phyloP scores from a whole-genome alignment of 1,140 invertebrate species.

The Brachionus paranguensis region DNA sequence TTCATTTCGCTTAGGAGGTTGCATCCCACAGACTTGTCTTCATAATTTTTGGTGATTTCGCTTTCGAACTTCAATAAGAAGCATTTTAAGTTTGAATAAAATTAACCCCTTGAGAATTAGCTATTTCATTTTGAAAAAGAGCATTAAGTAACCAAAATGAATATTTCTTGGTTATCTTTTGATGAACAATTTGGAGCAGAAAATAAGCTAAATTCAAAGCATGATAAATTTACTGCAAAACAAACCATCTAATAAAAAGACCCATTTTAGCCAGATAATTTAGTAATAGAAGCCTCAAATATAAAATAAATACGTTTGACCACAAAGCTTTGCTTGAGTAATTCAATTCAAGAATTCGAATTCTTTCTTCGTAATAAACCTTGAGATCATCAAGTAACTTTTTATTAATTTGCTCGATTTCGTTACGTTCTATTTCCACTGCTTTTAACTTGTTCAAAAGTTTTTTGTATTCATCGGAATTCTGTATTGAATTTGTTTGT shows the following conservation, averaged over 20 bases:
- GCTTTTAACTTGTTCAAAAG: background rate
- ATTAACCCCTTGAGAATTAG: background rate
- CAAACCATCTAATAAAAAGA: background rate
- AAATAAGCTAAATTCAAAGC: background rate
- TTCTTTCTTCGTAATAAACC: constrained; percentile 7
- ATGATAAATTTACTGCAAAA: background rate
- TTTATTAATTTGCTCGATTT: background rate
- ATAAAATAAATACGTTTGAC: constrained; percentile 1
- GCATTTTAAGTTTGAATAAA: background rate
- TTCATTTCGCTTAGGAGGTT: background rate
- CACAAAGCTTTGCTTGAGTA: background rate
- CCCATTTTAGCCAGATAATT: background rate
- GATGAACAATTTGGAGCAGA: background rate
- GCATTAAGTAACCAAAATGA: too few species aligned
- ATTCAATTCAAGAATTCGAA: background rate
- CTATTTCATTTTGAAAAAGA: too few species aligned
- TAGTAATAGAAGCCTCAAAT: background rate
- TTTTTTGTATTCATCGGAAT: background rate
- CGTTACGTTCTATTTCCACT: background rate
- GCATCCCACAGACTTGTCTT: background rate
- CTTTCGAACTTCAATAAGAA: constrained; percentile 6
- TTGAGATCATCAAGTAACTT: background rate
- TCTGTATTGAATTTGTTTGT: background rate
- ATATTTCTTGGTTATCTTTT: too few species aligned
- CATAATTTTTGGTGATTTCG: constrained; percentile 25